Evolutionary conservation across 1,140 invertebrate species (phyloP), one percentile per base, ranked within the genome.

Genomic region (Riptortus pedestris): DNA sequence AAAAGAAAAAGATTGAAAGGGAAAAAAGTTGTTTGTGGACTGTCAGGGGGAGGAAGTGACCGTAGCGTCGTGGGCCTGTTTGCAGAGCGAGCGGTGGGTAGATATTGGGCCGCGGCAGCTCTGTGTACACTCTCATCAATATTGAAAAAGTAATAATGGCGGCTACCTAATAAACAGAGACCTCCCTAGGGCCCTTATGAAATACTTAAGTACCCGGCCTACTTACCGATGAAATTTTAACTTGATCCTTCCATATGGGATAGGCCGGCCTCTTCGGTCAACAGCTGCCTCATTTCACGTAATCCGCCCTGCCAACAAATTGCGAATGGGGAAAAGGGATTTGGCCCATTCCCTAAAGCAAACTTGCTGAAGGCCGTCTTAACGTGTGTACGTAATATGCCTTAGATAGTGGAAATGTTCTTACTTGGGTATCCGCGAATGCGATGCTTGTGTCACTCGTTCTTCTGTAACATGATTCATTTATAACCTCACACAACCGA

Each of bases 31-130:
- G n/a, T n/a, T n/a, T n/a, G n/a, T n/a, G n/a, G n/a, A n/a, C n/a
- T n/a, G n/a, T n/a, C n/a, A n/a, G n/a, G n/a, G n/a, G n/a, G n/a
- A n/a, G n/a, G n/a, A n/a, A n/a, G n/a, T n/a, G n/a, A n/a, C n/a
- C n/a, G n/a, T n/a, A n/a, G n/a, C n/a, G n/a, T n/a, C n/a, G n/a
- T n/a, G n/a, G n/a, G n/a, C n/a, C n/a, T n/a, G n/a, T 4, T 85
- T 86, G 60, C 78, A 86, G 68, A 82, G 83, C 22, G 88, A 90
- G 73, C 80, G 87, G 65, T 81, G 83, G 22, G 84, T 86, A 47
- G 45, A 47, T 47, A 47, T 47, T 47, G 45, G 45, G 18, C 18
- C n/a, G n/a, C n/a, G 45, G 22, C 45, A n/a, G 45, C 22, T 47
- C 22, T 47, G 45, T 47, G 45, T 47, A n/a, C n/a, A 47, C 45